Evolutionary conservation across 2,888 invertebrate species (phyloP).

Genomic region (Disparrhopalites patrizii): DNA sequence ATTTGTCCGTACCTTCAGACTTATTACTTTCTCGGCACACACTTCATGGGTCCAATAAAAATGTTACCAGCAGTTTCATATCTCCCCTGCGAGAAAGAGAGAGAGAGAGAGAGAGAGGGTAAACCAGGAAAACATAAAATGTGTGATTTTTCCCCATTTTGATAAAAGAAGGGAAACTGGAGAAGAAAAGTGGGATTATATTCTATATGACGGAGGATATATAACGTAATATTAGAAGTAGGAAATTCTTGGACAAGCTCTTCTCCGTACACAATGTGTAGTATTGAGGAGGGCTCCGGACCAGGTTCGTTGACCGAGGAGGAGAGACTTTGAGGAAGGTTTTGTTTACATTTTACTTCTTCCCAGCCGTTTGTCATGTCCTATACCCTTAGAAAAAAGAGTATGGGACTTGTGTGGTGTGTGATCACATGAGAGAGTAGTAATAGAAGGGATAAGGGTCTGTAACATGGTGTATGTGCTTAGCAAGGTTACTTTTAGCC

Average conservation of each 20-base stretch:
- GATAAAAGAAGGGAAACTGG: neutral
- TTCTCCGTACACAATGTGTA: no score
- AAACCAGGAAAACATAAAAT: neutral
- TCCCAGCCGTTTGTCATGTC: no score
- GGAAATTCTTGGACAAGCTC: no score
- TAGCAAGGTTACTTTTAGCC: no score
- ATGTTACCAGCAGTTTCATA: no score
- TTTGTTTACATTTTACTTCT: slow-evolving; percentile 20
- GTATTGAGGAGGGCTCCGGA: neutral
- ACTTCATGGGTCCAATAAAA: no score
- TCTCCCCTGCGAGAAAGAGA: no score
- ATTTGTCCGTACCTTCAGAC: no score
- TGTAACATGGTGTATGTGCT: no score
- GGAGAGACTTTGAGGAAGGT: slow-evolving; percentile 24
- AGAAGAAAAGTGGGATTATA: neutral
- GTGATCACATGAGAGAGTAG: neutral
- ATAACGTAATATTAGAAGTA: neutral
- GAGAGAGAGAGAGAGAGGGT: slow-evolving; percentile 3
- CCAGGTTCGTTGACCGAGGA: slow-evolving; percentile 22
- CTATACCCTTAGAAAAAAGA: neutral
- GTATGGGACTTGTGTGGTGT: neutral
- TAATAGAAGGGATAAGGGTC: neutral
- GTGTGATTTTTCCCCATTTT: no score
- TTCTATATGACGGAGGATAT: neutral
- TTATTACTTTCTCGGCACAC: no score